Base-by-base conservation (phyloP, 2,888 invertebrate genomes). In the Hoplodrina ambigua region DNA sequence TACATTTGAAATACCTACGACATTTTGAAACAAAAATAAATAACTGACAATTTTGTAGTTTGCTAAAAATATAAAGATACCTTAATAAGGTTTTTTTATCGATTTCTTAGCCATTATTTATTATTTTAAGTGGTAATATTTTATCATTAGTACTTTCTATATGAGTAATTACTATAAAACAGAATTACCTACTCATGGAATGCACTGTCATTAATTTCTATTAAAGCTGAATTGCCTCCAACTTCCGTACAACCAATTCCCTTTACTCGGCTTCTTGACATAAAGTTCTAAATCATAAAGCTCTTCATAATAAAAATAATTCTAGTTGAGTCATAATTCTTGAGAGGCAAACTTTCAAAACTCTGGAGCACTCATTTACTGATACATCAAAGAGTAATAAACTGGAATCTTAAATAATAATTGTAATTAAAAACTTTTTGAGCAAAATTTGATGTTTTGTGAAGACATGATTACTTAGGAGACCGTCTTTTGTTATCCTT, bases 321-420 rank as follows among this genome's bases (percentile, higher is more conserved):
- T 71, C 33, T 46, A 62, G 15, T 46, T 15, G 19, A 78, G 44
- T 72, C 33, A 69, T 74, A 64, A 82, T 73, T 73, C 67, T 72
- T 69, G 53, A 72, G 65, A 49, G 33, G 41, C 15, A 73, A 78
- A 79, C 62, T 79, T 76, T 60, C 44, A 61, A 53, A 70, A 68
- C 59, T 80, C 57, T 57, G 55, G 15, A 65, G 50, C 63, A 59
- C 65, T 78, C 70, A 80, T 85, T 69, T 72, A 68, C 66, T 70
- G 64, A 75, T 76, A 81, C 82, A 82, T 82, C 74, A 83, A 84
- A 84, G 72, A 69, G 70, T 82, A 78, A 76, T 78, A 74, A 75
- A 83, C 69, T 79, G 46, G 50, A 63, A 72, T 75, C 49, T 59
- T 70, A 72, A 69, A 74, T 71, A 78, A 67, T 76, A 72, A 84